Percentiles rank a stretch among this genome's conserved stretches.
Evolutionary conservation across 2,797 vertebrate genomes (phyloP).

Genomic region (Rallus crepitans): DNA sequence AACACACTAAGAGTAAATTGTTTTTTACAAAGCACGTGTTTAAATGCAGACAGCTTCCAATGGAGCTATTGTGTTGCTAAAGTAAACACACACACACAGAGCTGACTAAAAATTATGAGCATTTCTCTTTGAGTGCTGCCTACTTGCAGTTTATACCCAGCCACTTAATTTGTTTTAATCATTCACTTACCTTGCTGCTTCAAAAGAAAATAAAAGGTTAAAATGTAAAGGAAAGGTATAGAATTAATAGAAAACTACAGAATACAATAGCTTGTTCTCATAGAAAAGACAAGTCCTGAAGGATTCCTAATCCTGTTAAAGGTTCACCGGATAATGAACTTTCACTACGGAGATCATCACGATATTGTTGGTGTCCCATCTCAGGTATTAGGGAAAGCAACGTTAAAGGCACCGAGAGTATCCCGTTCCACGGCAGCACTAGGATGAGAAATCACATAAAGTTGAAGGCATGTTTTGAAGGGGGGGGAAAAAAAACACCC

Average conservation of each 20-base stretch:
- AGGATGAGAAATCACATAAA: slow-evolving; percentile 16
- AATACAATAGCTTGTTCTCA: slow-evolving; percentile 60
- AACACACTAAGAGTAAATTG: neutral
- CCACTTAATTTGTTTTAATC: slow-evolving; percentile 6
- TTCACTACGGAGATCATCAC: slow-evolving; percentile 60
- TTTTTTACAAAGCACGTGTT: neutral
- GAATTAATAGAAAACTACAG: slow-evolving; percentile 68
- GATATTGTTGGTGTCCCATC: slow-evolving; percentile 41
- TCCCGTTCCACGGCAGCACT: slow-evolving; percentile 42
- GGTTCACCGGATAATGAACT: slow-evolving; percentile 64
- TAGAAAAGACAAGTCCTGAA: slow-evolving; percentile 69
- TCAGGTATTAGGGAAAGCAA: slow-evolving; percentile 46
- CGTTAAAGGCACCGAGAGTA: slow-evolving; percentile 52
- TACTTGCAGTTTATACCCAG: neutral
- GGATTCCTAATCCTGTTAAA: slow-evolving; percentile 53
- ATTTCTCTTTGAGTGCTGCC: neutral
- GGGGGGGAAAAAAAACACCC: neutral
- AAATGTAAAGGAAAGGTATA: slow-evolving; percentile 52
- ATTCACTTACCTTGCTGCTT: slow-evolving; percentile 80
- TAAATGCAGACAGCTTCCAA: neutral
- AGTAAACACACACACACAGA: slow-evolving; percentile 10
- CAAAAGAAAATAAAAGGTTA: slow-evolving; percentile 72
- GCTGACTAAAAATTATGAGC: slow-evolving; percentile 25
- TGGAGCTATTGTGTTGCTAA: neutral
- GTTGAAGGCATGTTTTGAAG: slow-evolving; percentile 54